A percentile compares a stretch with the other conserved stretches of the same genome.
phyloP scores from a whole-genome alignment of 1,140 invertebrate species.

The Drosophila nebulosa region DNA sequence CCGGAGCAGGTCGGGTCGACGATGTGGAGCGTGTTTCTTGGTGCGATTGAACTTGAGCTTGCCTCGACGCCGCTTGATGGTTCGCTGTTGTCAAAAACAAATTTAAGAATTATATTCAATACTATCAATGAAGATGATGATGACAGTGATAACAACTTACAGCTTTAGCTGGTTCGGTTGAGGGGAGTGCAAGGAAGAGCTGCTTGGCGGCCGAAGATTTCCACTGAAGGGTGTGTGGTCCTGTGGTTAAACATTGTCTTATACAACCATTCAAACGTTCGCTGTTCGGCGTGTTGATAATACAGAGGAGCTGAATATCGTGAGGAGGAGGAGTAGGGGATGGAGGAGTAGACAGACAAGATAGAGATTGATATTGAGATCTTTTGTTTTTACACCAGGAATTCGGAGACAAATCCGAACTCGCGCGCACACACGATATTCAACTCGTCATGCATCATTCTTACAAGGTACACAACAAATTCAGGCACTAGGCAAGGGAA shows the following conservation, averaged over 20 bases:
- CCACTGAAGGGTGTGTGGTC: slow-evolving; percentile 78
- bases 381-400: slow-evolving; percentile 1
- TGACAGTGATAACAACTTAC: slow-evolving; percentile 47
- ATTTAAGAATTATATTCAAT: neutral
- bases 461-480: slow-evolving; percentile 8
- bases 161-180: slow-evolving; percentile 72
- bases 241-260: slow-evolving; percentile 81
- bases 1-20: slow-evolving; percentile 79
- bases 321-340: slow-evolving; percentile 42
- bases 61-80: slow-evolving; percentile 86
- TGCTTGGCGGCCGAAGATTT: slow-evolving; percentile 77
- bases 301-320: slow-evolving; percentile 81
- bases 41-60: slow-evolving; percentile 89
- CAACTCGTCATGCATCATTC: slow-evolving; percentile 73
- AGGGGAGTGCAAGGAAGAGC: slow-evolving; percentile 79
- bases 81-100: slow-evolving; percentile 62
- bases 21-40: slow-evolving; percentile 87
- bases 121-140: neutral
- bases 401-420: slow-evolving; percentile 14
- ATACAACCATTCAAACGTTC: slow-evolving; percentile 81
- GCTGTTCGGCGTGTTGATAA: slow-evolving; percentile 80
- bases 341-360: slow-evolving; percentile 40
- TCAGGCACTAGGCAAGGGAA: slow-evolving; percentile 5
- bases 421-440: slow-evolving; percentile 65
- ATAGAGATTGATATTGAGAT: slow-evolving; percentile 49